Base-by-base conservation (phyloP, 1,140 invertebrate species). In the Bombus consobrinus region DNA sequence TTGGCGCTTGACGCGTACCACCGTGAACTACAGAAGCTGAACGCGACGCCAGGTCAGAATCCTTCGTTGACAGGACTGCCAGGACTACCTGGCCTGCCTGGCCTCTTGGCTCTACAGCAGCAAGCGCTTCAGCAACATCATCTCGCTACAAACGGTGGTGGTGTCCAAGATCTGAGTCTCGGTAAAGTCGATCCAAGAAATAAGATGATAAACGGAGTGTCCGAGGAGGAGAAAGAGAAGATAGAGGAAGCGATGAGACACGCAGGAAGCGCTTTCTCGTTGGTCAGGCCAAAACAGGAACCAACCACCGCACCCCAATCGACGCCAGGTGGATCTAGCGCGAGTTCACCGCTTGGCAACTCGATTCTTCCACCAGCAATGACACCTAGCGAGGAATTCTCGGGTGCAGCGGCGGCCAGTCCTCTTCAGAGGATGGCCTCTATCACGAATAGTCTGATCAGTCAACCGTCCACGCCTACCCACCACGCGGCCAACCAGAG, bases 391-490 rank as follows among this genome's bases (percentile, higher is more conserved):
- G 98, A 98, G 88, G 98, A 98, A 93, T 98, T 98, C 88, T 96
- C 96, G 13, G 96, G 96, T 83, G 96, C 97, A 3, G 97, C 97
- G 4, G 97, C 97, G 2, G 98, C 98, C 5, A 99, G 98, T 93
- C 99, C 99, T 1, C 95, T 99, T 28, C 99, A 99, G 94, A 96
- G 98, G 90, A 99, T 99, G 98, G 99, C 99, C 76, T 99, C 98
- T 81, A 99, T 99, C 87, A 99, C 99, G 41, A 99, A 99, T 93
- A 99, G 98, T 80, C 96, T 99, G 86, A 98, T 99, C 91, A 98
- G 98, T 77, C 98, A 99, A 95, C 98, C 98, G 76, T 97, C 98
- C 62, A 97, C 97, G 75, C 97, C 97, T 86, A 97, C 97, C 25
- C 97, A 98, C 90, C 97, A 98, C 91, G 96, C 97, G 76, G 96